Conservation (phyloP, 2,113 vertebrate species). For the Channa maculata region DNA sequence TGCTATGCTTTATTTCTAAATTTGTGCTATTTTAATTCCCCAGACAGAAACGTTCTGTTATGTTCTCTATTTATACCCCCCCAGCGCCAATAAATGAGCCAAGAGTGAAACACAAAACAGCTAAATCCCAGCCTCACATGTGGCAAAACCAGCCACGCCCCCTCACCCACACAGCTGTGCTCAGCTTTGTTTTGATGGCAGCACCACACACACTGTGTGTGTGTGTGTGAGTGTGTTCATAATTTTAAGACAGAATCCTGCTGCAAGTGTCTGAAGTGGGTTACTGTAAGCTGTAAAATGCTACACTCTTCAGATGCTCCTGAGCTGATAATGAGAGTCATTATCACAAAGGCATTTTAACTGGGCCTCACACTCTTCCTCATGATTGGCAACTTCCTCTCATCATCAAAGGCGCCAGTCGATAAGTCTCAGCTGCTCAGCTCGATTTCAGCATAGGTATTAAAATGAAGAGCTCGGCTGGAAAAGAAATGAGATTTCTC, state of each 20-base stretch:
- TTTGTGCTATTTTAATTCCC: constrained; percentile 7
- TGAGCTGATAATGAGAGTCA: constrained; percentile 80
- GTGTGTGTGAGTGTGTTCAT: constrained; percentile 33
- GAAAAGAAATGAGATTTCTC: neutral
- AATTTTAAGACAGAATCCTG: constrained; percentile 40
- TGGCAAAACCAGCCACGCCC: constrained; percentile 59
- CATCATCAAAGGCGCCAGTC: constrained; percentile 49
- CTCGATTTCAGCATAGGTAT: constrained; percentile 39
- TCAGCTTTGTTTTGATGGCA: constrained; percentile 73
- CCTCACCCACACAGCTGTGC: constrained; percentile 74
- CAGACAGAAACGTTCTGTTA: neutral
- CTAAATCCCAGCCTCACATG: constrained; percentile 64
- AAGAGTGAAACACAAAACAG: constrained; percentile 47
- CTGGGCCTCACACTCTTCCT: constrained; percentile 54
- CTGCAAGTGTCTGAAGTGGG: constrained; percentile 76
- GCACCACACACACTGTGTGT: constrained; percentile 47
- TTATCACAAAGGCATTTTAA: constrained; percentile 80
- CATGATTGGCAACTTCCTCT: constrained; percentile 56
- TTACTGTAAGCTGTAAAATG: constrained; percentile 80
- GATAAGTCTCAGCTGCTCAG: constrained; percentile 46
- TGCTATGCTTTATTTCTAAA: neutral
- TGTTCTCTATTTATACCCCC: constrained; percentile 25
- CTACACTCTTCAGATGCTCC: constrained; percentile 77
- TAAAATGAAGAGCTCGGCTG: constrained; percentile 27
- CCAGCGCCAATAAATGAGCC: constrained; percentile 31